These are phyloP conservation scores for Melipona bicolor DNA, from an alignment of 2,888 invertebrate genomes.

Conservation along the genomic window DNA sequence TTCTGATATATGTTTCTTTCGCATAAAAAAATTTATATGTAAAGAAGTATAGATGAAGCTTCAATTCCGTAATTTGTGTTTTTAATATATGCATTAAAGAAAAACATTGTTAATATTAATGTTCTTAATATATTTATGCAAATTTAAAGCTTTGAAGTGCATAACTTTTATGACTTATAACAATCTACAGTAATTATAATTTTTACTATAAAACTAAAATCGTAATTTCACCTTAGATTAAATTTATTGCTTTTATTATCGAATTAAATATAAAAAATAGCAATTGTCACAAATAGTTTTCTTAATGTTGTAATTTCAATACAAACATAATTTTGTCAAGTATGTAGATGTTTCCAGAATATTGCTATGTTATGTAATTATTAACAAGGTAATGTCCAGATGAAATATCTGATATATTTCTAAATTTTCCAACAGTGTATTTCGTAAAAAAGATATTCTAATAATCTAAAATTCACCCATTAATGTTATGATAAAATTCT, in stretches of 20 bases:
- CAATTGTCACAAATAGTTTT: conserved; percentile 55
- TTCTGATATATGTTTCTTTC: neutral
- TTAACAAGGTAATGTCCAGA: conserved; percentile 46
- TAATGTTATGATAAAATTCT: conserved; percentile 34
- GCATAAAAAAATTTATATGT: neutral
- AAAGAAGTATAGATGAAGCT: conserved; percentile 8
- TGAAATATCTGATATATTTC: conserved; percentile 41
- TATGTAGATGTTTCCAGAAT: conserved; percentile 26
- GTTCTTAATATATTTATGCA: conserved; percentile 20
- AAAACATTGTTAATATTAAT: conserved; percentile 17
- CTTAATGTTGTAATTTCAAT: conserved; percentile 49
- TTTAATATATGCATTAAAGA: neutral
- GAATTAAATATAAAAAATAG: conserved; percentile 72
- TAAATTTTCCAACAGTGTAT: conserved; percentile 48
- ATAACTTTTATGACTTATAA: conserved; percentile 40
- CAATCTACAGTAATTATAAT: conserved; percentile 42
- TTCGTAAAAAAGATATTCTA: conserved; percentile 56
- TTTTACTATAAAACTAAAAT: conserved; percentile 45
- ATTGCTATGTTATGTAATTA: conserved; percentile 42
- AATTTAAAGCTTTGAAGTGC: conserved; percentile 45
- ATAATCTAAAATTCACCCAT: conserved; percentile 56
- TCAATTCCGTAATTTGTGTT: conserved; percentile 28
- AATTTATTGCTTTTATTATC: conserved; percentile 53
- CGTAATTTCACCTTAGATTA: conserved; percentile 46
- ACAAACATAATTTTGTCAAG: conserved; percentile 50